Base-by-base conservation (phyloP, 1,140 invertebrate species). In the Pseudobourletiella spinata region DNA sequence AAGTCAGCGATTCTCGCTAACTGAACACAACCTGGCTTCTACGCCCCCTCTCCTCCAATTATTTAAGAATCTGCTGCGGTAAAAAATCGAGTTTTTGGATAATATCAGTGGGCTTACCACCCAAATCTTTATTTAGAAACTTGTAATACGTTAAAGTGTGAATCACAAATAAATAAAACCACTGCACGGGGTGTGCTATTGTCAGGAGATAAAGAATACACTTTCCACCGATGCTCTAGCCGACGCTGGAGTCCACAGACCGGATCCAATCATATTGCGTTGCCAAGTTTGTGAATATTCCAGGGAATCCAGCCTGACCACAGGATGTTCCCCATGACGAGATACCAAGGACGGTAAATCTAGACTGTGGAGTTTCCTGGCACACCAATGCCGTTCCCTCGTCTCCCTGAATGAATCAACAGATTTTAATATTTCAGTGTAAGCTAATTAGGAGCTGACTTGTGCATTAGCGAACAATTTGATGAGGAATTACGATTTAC, bases 341-440 rank as follows among this genome's bases (percentile, higher is more conserved):
- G 46, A 89, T 66, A 0, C 87, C 87, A n/a, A 83, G 81, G 0
- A 86, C 78, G 63, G 83, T 67, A 80, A 75, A 79, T 6, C 77
- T 75, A 2, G 58, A 32, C 0, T 79, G 81, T 16, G 65, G 71
- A 29, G 74, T 74, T 14, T 74, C 74, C 68, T 80, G 76, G 70
- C 87, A 89, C 1, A 88, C 85, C 43, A 89, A 68, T 0, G 85
- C 85, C 2, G 84, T 83, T n/a, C 87, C 87, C 15, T 87, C 87
- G 63, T 89, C 87, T 30, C 86, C 87, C 84, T 87, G 65, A 25
- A 39, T 11, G n/a, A 39, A 39, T 39, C 32, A 42, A 18, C 24
- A 39, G 22, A 57, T 43, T 42, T 29, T 8, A 29, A 8, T n/a
- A 29, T 39, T 44, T 30, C 8, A 26, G 25, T 44, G 29, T 58